phyloP scores from a whole-genome alignment of 2,888 invertebrate species.

The Ecdyonurus torrentis region DNA sequence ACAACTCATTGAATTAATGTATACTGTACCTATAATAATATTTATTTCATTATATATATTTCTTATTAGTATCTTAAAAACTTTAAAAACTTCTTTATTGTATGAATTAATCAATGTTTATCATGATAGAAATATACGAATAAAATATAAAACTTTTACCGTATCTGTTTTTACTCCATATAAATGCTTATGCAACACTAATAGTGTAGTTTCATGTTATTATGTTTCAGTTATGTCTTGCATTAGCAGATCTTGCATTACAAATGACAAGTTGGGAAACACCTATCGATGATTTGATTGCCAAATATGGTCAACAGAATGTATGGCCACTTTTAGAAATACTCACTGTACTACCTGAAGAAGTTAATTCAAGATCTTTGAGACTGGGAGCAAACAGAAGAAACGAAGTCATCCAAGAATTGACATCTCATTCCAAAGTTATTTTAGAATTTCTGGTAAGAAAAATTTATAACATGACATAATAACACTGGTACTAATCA shows the following conservation, averaged over 20 bases:
- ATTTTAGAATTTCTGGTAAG: conserved; percentile 13
- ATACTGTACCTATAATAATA: too few relatives aligned
- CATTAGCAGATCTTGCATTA: conserved; percentile 82
- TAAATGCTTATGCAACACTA: too few relatives aligned
- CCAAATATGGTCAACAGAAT: conserved; percentile 40
- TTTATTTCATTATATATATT: too few relatives aligned
- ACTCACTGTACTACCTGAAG: conserved; percentile 88
- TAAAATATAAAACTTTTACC: too few relatives aligned
- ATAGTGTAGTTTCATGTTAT: too few relatives aligned
- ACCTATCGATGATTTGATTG: conserved; percentile 69
- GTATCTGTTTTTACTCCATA: too few relatives aligned
- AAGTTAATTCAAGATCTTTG: conserved; percentile 66
- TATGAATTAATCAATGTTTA: too few relatives aligned
- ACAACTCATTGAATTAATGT: too few relatives aligned
- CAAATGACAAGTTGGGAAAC: conserved; percentile 89
- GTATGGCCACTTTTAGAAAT: conserved; percentile 80
- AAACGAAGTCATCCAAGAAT: conserved; percentile 63
- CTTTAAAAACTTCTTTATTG: too few relatives aligned
- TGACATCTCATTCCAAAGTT: conserved; percentile 7
- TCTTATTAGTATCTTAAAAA: too few relatives aligned
- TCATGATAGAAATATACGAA: too few relatives aligned
- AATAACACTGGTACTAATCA: too few relatives aligned
- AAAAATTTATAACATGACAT: neutral
- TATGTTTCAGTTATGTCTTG: conserved; percentile 53
- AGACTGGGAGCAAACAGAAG: conserved; percentile 81